Percentiles rank a stretch among this genome's conserved stretches.
These are phyloP conservation scores for Macrobrachium nipponense DNA, from an alignment of 1,140 invertebrate genomes.

Conservation along the genomic window DNA sequence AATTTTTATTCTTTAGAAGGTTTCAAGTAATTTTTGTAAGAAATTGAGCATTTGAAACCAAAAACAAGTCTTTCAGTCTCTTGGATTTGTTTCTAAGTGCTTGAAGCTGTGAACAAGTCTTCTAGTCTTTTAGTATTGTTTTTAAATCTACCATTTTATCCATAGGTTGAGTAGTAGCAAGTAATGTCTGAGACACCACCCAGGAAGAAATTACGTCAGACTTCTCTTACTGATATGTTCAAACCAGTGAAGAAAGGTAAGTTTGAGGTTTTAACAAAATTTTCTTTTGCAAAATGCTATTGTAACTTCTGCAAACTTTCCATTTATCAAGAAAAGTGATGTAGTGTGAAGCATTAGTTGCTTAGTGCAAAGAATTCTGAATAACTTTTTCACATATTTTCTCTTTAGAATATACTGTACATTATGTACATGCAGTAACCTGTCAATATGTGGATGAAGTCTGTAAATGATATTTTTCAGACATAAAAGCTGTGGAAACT, in stretches of 20 bases:
- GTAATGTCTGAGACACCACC: constrained; percentile 36
- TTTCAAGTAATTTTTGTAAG: background rate
- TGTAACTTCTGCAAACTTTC: background rate
- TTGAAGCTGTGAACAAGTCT: background rate
- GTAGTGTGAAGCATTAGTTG: background rate
- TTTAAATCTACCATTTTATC: background rate
- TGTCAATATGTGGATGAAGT: background rate
- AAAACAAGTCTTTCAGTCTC: too few species aligned
- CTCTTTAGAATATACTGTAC: background rate
- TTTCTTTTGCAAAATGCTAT: background rate
- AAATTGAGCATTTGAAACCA: too few species aligned
- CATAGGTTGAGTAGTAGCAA: background rate
- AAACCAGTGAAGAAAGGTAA: constrained; percentile 16
- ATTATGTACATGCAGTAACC: background rate
- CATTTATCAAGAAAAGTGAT: background rate
- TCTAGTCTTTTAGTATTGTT: background rate
- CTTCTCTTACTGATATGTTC: constrained; percentile 25
- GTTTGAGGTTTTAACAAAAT: background rate
- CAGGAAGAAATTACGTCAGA: constrained; percentile 42
- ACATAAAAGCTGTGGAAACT: too few species aligned
- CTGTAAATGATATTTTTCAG: too few species aligned
- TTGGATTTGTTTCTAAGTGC: background rate
- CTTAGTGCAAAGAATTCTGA: too few species aligned
- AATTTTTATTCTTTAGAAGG: background rate
- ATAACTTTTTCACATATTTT: background rate